phyloP scores from a whole-genome alignment of 2,797 vertebrate species.

The Craterocephalus amniculus region DNA sequence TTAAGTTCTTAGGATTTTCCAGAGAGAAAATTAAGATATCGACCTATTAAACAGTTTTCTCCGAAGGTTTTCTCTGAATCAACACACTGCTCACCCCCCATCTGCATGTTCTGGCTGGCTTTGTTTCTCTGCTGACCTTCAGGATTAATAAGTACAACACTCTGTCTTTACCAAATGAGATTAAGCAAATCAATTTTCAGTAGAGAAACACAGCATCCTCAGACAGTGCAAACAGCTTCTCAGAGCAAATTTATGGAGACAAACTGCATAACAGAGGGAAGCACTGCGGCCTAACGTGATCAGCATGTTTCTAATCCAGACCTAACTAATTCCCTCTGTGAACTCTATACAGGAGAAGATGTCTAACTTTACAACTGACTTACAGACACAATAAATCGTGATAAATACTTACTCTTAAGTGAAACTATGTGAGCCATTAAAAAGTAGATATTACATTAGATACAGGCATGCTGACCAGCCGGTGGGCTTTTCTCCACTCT shows the following conservation, averaged over 20 bases:
- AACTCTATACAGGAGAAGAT: conserved; percentile 13
- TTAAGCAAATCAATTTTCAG: conserved; percentile 52
- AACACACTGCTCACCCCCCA: not conserved
- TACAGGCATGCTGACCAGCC: not conserved
- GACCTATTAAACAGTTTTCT: conserved; percentile 18
- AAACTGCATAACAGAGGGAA: conserved; percentile 14
- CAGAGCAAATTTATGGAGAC: conserved; percentile 27
- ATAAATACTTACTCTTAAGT: not conserved
- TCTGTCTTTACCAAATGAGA: conserved; percentile 45
- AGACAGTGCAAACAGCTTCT: conserved; percentile 31
- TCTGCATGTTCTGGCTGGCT: conserved; percentile 1
- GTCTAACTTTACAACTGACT: conserved; percentile 9
- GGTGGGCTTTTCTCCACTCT: conserved; percentile 1
- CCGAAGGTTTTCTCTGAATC: conserved; percentile 9
- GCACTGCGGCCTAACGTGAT: conserved; percentile 33
- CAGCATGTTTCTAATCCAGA: conserved; percentile 31
- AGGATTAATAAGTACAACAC: conserved; percentile 29
- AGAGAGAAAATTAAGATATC: conserved; percentile 30
- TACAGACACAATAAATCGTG: conserved; percentile 26
- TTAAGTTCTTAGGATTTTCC: conserved; percentile 39
- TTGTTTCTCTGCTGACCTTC: conserved; percentile 23
- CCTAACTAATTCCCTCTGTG: conserved; percentile 7
- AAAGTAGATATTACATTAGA: conserved; percentile 12
- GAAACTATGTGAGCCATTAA: not conserved
- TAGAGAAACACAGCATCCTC: conserved; percentile 48